phyloP scores from a whole-genome alignment of 2,888 invertebrate genomes.

The Eilema depressum region DNA sequence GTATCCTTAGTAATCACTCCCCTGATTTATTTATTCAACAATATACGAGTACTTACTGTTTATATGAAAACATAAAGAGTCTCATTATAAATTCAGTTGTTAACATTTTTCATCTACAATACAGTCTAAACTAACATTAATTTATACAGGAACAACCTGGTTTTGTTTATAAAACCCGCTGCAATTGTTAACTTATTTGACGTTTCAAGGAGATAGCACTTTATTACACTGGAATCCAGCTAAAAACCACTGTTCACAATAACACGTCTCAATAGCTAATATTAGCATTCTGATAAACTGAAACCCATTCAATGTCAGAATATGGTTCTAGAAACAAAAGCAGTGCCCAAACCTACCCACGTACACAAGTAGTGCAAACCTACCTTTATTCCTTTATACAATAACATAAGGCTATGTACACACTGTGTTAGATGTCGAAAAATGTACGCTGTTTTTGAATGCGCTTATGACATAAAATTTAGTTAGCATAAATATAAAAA shows the following conservation, averaged over 20 bases:
- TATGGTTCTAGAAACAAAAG: conserved; percentile 19
- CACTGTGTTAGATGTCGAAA: neutral
- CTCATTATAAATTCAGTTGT: neutral
- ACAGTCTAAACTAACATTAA: neutral
- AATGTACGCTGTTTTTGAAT: neutral
- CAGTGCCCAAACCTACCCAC: neutral
- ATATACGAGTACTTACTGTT: too few relatives aligned
- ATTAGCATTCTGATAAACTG: conserved; percentile 28
- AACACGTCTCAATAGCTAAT: neutral
- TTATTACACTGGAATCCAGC: neutral
- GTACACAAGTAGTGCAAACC: neutral
- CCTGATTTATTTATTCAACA: too few relatives aligned
- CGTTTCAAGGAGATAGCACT: neutral
- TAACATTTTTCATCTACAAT: neutral
- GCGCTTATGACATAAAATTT: neutral
- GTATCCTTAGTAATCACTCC: too few relatives aligned
- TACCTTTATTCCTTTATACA: conserved; percentile 1
- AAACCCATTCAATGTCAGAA: conserved; percentile 24
- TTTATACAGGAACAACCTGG: too few relatives aligned
- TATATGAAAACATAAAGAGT: neutral
- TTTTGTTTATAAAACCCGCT: too few relatives aligned
- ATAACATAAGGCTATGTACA: neutral
- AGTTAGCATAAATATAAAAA: neutral
- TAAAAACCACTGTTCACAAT: neutral
- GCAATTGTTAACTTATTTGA: neutral